These are phyloP conservation scores for Gadopsis bispinosus DNA, from an alignment of 2,797 vertebrate species.

Conservation along the genomic window DNA sequence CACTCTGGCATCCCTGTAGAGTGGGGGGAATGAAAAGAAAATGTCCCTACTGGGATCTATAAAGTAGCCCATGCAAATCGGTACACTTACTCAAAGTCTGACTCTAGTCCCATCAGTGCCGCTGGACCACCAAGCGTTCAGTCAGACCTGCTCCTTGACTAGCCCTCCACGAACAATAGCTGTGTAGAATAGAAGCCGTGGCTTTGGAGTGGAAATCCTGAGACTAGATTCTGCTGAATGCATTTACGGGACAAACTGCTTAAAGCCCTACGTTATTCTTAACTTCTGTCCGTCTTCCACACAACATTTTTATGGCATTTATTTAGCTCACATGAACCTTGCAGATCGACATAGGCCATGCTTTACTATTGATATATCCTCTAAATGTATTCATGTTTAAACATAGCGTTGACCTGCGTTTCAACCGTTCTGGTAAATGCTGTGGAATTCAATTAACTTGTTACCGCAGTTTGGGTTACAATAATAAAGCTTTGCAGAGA, in stretches of 20 bases:
- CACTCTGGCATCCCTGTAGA: slow-evolving; percentile 35
- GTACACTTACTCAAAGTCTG: slow-evolving; percentile 60
- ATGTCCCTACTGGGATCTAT: slow-evolving; percentile 69
- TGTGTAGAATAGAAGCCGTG: background rate
- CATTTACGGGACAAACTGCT: slow-evolving; percentile 1
- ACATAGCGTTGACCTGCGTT: slow-evolving; percentile 18
- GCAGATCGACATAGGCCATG: background rate
- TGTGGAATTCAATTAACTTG: slow-evolving; percentile 44
- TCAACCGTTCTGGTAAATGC: slow-evolving; percentile 24
- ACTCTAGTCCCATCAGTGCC: slow-evolving; percentile 46
- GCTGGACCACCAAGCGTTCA: slow-evolving; percentile 50
- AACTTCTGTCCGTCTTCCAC: background rate
- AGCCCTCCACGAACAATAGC: slow-evolving; percentile 5
- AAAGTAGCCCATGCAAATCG: slow-evolving; percentile 69
- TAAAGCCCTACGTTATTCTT: background rate
- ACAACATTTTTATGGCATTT: background rate
- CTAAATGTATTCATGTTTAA: background rate
- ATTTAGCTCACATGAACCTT: background rate
- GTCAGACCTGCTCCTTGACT: slow-evolving; percentile 2
- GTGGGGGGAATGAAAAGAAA: slow-evolving; percentile 60
- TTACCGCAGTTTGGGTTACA: slow-evolving; percentile 39
- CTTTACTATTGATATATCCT: background rate
- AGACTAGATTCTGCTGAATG: background rate
- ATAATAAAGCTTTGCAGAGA: slow-evolving; percentile 11
- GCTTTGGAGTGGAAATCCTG: slow-evolving; percentile 26